Evolutionary conservation across 2,113 vertebrate genomes (phyloP), one percentile per base, ranked within the genome.

Genomic region (Oenanthe oenanthe): DNA sequence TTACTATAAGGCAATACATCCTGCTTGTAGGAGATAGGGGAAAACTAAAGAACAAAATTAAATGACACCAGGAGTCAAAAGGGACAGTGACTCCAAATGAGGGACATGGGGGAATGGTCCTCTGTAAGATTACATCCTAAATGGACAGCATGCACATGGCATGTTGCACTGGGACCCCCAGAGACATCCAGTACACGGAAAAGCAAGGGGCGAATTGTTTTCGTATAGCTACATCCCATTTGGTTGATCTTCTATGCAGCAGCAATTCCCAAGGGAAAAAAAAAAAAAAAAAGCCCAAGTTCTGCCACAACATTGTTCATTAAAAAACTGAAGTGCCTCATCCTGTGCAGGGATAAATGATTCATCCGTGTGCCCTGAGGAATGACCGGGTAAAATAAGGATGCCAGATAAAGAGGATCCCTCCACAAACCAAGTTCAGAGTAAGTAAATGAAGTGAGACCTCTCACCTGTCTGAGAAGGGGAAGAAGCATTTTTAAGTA

Each of bases 121-220:
- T 81, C 51, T 62, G 1, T 9, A 45, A 0, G 2, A 12, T 36
- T 62, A 48, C 16, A 70, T 36, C 36, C 43, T 40, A 68, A 78
- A 56, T 4, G 14, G 18, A 40, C 32, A 81, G 36, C 62, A 63
- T 13, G 32, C 4, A 9, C 28, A 42, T 1, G 8, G 67, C 56
- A 43, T 3, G 4, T 10, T 48, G 79, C 25, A 16, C 5, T 38
- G 38, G 2, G 8, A 58, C 73, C 45, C 38, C 72, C 65, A 82
- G 63, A 12, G 61, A 74, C 31, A 50, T 15, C 36, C 42, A 38
- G 54, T 3, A 78, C 16, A 10, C 0, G 0, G 71, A 1, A 4
- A 76, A 0, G 67, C 2, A 3, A 72, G 7, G 20, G 17, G 17
- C 0, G 0, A 70, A n/a, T 24, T 1, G 0, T 7, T 72, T 71